These are phyloP conservation scores for Cheiracanthium punctorium DNA, from an alignment of 2,888 invertebrate genomes.

Conservation along the genomic window DNA sequence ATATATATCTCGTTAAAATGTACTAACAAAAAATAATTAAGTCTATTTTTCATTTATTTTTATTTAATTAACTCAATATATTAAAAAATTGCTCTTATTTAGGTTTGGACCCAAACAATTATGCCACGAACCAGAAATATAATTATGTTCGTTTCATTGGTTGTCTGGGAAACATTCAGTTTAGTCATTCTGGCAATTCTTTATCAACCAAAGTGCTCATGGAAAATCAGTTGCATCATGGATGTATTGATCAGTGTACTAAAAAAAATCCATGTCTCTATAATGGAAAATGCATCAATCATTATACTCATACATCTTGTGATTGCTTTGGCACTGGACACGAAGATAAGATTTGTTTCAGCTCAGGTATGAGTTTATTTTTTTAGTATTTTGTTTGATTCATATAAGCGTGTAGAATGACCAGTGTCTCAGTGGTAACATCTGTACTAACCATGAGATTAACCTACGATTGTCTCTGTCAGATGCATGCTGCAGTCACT, in stretches of 20 bases:
- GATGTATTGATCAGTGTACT: slow-evolving; percentile 85
- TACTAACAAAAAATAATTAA: no score
- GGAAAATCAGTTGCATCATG: slow-evolving; percentile 91
- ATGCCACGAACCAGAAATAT: slow-evolving; percentile 86
- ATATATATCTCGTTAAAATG: no score
- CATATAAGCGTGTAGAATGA: no score
- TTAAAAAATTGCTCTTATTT: slow-evolving; percentile 3
- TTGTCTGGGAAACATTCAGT: slow-evolving; percentile 89
- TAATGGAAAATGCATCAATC: slow-evolving; percentile 92
- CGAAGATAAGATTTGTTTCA: slow-evolving; percentile 93
- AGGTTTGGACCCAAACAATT: slow-evolving; percentile 90
- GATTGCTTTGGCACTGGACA: slow-evolving; percentile 94
- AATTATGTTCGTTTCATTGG: slow-evolving; percentile 95
- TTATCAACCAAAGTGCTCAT: slow-evolving; percentile 80
- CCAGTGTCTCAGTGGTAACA: no score
- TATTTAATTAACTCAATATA: background rate
- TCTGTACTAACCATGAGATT: no score
- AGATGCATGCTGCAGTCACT: no score
- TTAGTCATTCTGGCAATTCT: slow-evolving; percentile 75
- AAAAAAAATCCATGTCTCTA: slow-evolving; percentile 89
- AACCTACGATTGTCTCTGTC: no score
- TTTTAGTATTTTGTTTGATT: slow-evolving; percentile 82
- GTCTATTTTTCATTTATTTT: background rate
- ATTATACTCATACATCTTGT: slow-evolving; percentile 91
- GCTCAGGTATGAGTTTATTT: slow-evolving; percentile 84